Conservation (phyloP, 1,140 invertebrate genomes). For the Drosophila obscura region DNA sequence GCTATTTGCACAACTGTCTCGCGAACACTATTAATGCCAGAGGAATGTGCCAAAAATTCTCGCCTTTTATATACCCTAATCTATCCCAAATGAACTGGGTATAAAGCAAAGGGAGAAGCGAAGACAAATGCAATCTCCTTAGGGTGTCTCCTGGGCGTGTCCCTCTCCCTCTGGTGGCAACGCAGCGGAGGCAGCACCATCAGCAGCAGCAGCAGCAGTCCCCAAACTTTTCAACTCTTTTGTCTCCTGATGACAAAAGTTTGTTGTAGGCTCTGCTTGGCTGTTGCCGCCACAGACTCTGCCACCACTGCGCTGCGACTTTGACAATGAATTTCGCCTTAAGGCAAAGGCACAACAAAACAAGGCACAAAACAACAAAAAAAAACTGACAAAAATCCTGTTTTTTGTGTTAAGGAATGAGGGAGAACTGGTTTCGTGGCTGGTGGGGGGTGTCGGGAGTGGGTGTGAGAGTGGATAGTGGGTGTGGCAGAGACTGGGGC, state of each 20-base stretch:
- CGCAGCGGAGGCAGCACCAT: constrained; percentile 19
- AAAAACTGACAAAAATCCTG: constrained; percentile 59
- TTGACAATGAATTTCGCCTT: constrained; percentile 81
- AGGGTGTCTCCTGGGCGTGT: constrained; percentile 59
- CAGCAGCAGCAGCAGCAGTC: background rate
- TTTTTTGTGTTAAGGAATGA: constrained; percentile 67
- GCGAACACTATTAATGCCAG: too few species aligned
- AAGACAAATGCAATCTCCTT: constrained; percentile 74
- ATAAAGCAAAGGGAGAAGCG: background rate
- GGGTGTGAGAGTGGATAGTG: constrained; percentile 25
- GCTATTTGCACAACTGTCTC: too few species aligned
- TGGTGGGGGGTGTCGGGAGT: background rate
- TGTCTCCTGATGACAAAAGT: constrained; percentile 76
- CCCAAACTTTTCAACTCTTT: constrained; percentile 75
- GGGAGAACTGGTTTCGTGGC: constrained; percentile 64
- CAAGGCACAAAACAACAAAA: constrained; percentile 17
- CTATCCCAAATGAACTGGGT: too few species aligned
- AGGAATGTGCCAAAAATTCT: too few species aligned
- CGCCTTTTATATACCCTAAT: too few species aligned
- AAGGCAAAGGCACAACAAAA: constrained; percentile 58
- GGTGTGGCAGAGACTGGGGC: constrained; percentile 54
- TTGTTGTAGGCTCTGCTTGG: constrained; percentile 68
- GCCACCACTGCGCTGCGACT: constrained; percentile 55
- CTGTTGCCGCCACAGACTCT: constrained; percentile 22
- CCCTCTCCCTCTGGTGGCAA: background rate